Evolutionary conservation across 1,140 invertebrate species (phyloP).

Genomic region (Paraescarpia echinospica): DNA sequence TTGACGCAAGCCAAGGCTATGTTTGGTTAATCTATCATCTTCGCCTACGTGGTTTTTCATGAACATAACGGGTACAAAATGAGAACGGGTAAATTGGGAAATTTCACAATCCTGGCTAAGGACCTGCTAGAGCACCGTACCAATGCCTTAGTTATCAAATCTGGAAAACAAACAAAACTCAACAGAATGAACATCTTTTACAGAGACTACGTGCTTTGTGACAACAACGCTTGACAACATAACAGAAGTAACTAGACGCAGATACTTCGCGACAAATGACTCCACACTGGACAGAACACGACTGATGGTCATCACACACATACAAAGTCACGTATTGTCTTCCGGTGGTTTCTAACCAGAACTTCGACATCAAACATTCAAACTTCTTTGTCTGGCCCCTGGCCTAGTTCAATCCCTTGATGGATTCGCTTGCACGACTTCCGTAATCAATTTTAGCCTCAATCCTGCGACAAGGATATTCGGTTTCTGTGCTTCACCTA

Average conservation of each 20-base stretch:
- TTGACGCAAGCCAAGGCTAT: too few species aligned
- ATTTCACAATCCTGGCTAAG: too few species aligned
- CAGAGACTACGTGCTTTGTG: background rate
- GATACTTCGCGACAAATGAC: background rate
- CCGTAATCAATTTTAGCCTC: background rate
- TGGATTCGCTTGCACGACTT: background rate
- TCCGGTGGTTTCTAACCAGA: background rate
- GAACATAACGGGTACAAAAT: too few species aligned
- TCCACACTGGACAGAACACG: background rate
- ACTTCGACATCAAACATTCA: background rate
- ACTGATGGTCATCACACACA: background rate
- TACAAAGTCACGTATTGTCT: background rate
- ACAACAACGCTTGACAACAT: background rate
- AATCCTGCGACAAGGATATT: too few species aligned
- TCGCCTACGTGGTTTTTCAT: too few species aligned
- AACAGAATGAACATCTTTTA: background rate
- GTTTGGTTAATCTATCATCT: too few species aligned
- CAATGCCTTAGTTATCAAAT: too few species aligned
- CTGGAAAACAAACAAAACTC: background rate
- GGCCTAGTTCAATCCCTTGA: background rate
- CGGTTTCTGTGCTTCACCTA: too few species aligned
- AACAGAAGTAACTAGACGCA: background rate
- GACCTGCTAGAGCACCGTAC: too few species aligned
- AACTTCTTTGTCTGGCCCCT: background rate
- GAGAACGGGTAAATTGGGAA: too few species aligned